These are phyloP conservation scores for Lagria hirta DNA, from an alignment of 2,888 invertebrate species.

Conservation along the genomic window DNA sequence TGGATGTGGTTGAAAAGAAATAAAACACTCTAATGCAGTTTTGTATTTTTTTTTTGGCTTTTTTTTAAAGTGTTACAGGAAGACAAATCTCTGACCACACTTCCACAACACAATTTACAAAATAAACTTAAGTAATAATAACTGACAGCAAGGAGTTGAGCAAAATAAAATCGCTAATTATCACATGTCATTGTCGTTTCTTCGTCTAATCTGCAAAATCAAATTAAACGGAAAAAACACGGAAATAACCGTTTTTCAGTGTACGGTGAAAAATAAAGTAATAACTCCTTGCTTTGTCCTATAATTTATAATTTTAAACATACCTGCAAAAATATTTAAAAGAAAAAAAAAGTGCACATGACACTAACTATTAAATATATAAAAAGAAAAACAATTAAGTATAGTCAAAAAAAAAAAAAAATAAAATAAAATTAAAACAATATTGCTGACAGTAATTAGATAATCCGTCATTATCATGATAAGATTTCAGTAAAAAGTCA, in stretches of 20 bases:
- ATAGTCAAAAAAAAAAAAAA: no score
- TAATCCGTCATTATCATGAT: no score
- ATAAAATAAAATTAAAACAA: no score
- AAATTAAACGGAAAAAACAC: slow-evolving; percentile 13
- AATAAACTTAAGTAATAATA: slow-evolving; percentile 38
- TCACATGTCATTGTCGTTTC: slow-evolving; percentile 41
- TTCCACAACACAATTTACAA: slow-evolving; percentile 47
- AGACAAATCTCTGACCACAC: slow-evolving; percentile 46
- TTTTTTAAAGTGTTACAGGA: slow-evolving; percentile 52
- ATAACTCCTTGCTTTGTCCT: slow-evolving; percentile 26
- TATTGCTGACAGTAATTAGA: no score
- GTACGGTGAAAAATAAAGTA: slow-evolving; percentile 8
- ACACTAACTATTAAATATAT: slow-evolving; percentile 19
- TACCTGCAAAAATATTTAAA: slow-evolving; percentile 24
- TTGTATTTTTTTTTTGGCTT: slow-evolving; percentile 36
- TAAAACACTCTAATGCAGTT: slow-evolving; percentile 10
- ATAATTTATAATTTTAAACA: slow-evolving; percentile 19
- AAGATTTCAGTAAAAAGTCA: no score
- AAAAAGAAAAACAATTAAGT: no score
- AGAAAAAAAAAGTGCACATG: slow-evolving; percentile 22
- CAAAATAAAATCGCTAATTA: slow-evolving; percentile 40
- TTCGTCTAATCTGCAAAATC: slow-evolving; percentile 25
- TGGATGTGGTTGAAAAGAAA: slow-evolving; percentile 7
- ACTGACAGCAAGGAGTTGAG: slow-evolving; percentile 45
- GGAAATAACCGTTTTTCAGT: slow-evolving; percentile 13